Evolutionary conservation across 2,113 vertebrate species (phyloP).

Genomic region (Phalacrocorax brasilianus): DNA sequence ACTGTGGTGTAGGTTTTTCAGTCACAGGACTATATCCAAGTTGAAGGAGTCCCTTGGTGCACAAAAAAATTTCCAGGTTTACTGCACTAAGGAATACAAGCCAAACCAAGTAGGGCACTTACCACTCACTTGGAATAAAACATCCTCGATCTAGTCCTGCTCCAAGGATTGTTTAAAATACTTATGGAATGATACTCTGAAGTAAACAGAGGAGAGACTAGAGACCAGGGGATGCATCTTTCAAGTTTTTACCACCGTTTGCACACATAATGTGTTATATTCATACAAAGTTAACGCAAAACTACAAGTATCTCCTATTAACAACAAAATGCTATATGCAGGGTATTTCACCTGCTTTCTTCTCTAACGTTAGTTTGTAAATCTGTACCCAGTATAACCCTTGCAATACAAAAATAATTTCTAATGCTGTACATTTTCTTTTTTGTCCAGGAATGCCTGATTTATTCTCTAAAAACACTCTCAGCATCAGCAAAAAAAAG

Average conservation of each 20-base stretch:
- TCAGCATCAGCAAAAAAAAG: not conserved
- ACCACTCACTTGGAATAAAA: not conserved
- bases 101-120: not conserved
- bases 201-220: not conserved
- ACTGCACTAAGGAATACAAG: not conserved
- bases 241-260: not conserved
- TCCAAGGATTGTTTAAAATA: not conserved
- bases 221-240: not conserved
- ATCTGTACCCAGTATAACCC: not conserved
- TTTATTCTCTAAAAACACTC: not conserved
- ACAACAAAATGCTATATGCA: not conserved
- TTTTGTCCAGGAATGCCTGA: not conserved
- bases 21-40: not conserved
- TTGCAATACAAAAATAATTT: not conserved
- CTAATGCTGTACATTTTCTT: not conserved
- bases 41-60: not conserved
- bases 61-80: not conserved
- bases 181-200: not conserved
- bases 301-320: not conserved
- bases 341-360: not conserved
- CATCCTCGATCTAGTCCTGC: not conserved
- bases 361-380: not conserved
- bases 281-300: not conserved
- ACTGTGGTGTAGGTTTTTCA: not conserved
- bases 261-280: rapidly evolving